These are phyloP conservation scores for Agriopis marginaria DNA, from an alignment of 2,888 invertebrate genomes.

Conservation along the genomic window DNA sequence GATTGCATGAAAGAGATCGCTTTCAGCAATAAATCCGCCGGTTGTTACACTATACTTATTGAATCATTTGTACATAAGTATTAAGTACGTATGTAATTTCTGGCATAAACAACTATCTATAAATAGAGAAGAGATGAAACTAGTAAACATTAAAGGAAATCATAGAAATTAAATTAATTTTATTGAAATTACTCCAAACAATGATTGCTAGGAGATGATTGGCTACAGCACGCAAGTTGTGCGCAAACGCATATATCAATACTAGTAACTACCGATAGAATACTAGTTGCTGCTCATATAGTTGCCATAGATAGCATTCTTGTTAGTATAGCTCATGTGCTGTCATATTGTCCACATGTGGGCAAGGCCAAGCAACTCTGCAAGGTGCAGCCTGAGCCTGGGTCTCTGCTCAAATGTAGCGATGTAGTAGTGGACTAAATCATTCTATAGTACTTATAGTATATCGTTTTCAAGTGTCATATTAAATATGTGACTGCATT, in stretches of 20 bases:
- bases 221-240: slow-evolving; percentile 1
- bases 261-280: neutral
- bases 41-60: no score
- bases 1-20: no score
- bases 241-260: neutral
- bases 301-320: slow-evolving; percentile 1
- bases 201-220: slow-evolving; percentile 17
- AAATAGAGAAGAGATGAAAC: neutral
- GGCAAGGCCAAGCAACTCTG: slow-evolving; percentile 47
- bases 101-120: neutral
- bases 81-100: no score
- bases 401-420: neutral
- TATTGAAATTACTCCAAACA: slow-evolving; percentile 5
- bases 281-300: neutral
- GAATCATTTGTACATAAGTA: no score
- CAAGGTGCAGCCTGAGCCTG: slow-evolving; percentile 9
- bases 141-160: neutral
- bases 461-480: no score
- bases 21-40: no score
- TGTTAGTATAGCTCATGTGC: neutral
- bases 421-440: neutral
- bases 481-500: no score
- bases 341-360: slow-evolving; percentile 42
- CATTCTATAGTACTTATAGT: neutral
- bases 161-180: neutral